Evolutionary conservation across 92 coral and sea anemone genomes (phyloP), one percentile per base, ranked within the genome.

Genomic region (Epizoanthus scotinus): DNA sequence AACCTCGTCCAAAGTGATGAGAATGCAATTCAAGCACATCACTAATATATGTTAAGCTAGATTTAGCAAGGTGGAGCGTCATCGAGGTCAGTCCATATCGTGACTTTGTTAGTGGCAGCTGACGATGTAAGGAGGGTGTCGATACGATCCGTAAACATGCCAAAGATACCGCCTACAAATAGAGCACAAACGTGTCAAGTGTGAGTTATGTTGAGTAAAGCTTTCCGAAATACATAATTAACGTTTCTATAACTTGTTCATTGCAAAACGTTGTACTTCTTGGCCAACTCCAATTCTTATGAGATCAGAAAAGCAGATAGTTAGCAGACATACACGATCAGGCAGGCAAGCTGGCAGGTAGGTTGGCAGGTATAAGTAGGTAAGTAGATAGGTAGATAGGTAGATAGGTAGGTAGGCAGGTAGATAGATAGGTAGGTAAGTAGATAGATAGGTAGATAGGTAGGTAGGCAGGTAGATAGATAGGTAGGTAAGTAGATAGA

Each of bases 111-210:
- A 27, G 84, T 28, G 17, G 72, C 53, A 4, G 63, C 27, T 17
- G 77, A 62, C 14, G 62, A 28, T 3, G 38, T 53, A 25, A 65
- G 49, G 44, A 79, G 59, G 5, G 71, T 27, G n/a, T 79, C 84
- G 19, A 79, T 18, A 27, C 65, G 73, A 15, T 70, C 84, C 47
- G 71, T 38, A 65, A 79, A 79, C 61, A 56, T 17, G 28, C 74
- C 74, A 79, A 79, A 79, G 50, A 79, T 63, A 17, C 84, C 84
- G 47, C 84, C 84, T 79, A 21, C 7, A 21, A 78, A 15, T 34
- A 34, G 6, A 34, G n/a, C n/a, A 34, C 40, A 34, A 34, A 34
- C 2, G 6, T 34, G 4, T 3, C 40, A 34, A 34, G 5, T 34
- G 40, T 34, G 40, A 34, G 40, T 6, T 34, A 34, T 34, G 40